Evolutionary conservation across 2,113 vertebrate species (phyloP).

Genomic region (Clarias gariepinus): DNA sequence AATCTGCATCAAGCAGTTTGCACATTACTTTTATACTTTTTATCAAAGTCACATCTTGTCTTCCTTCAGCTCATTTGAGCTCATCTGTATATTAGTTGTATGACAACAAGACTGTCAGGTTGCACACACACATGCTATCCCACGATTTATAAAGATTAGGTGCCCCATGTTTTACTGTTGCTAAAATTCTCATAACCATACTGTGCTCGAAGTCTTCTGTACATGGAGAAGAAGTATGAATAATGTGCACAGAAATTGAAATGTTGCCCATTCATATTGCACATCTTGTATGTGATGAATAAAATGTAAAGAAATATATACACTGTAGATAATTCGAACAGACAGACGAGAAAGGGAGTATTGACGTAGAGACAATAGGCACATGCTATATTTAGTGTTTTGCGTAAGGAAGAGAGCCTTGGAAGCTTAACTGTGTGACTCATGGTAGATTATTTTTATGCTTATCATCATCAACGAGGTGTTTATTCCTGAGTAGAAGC

Average conservation of each 20-base stretch:
- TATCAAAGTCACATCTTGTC: neutral
- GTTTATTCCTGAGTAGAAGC: neutral
- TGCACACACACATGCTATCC: neutral
- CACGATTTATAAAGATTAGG: no score
- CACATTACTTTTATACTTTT: neutral
- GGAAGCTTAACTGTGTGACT: neutral
- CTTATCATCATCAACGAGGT: neutral
- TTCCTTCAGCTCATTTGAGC: neutral
- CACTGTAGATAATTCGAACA: neutral
- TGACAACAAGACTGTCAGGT: neutral
- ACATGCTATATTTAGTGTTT: slow-evolving; percentile 1
- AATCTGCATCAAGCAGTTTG: neutral
- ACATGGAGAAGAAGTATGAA: neutral
- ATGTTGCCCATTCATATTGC: neutral
- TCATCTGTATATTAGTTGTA: neutral
- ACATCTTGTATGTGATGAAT: neutral
- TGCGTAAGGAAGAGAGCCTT: neutral
- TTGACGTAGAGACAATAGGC: neutral
- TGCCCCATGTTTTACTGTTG: no score
- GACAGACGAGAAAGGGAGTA: neutral
- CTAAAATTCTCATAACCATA: no score
- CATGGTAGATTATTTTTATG: neutral
- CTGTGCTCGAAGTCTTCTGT: no score
- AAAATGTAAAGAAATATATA: neutral
- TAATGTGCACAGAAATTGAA: neutral